Percentiles rank a stretch among this genome's conserved stretches.
Evolutionary conservation across 2,888 invertebrate species (phyloP).

Genomic region (Perithous albicinctus): DNA sequence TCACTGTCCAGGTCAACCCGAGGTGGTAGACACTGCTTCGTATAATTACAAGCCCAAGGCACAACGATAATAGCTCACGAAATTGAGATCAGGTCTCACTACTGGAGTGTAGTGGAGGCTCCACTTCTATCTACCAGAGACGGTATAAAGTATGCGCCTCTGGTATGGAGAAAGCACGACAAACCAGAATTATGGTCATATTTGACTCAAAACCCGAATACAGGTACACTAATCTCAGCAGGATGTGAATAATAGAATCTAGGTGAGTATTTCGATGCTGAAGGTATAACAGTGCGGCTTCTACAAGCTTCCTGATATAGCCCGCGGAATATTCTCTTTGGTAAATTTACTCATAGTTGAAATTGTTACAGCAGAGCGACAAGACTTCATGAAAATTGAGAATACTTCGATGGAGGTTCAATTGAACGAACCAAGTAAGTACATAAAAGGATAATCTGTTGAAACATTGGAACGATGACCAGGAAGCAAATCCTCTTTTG

Average conservation of each 20-base stretch:
- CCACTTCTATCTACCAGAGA: background rate
- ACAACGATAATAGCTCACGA: constrained; percentile 64
- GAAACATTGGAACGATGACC: too few relatives aligned
- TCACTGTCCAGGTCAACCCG: constrained; percentile 35
- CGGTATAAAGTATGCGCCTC: background rate
- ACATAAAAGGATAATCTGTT: too few relatives aligned
- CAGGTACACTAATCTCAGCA: too few relatives aligned
- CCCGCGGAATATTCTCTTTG: background rate
- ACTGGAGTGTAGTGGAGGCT: background rate
- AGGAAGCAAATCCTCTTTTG: too few relatives aligned
- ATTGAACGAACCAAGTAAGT: too few relatives aligned
- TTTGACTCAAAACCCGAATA: constrained; percentile 8
- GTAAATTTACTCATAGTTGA: background rate
- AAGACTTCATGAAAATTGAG: too few relatives aligned
- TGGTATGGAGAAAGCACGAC: background rate
- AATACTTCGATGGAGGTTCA: too few relatives aligned
- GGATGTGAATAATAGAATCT: background rate
- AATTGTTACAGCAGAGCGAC: background rate
- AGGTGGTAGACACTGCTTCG: constrained; percentile 44
- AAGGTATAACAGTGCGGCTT: background rate
- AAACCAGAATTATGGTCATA: background rate
- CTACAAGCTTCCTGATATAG: background rate
- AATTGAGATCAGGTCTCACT: constrained; percentile 49
- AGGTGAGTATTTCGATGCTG: background rate
- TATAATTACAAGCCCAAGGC: constrained; percentile 69